Evolutionary conservation across 2,113 vertebrate species (phyloP).

Genomic region (Tachuris rubrigastra): DNA sequence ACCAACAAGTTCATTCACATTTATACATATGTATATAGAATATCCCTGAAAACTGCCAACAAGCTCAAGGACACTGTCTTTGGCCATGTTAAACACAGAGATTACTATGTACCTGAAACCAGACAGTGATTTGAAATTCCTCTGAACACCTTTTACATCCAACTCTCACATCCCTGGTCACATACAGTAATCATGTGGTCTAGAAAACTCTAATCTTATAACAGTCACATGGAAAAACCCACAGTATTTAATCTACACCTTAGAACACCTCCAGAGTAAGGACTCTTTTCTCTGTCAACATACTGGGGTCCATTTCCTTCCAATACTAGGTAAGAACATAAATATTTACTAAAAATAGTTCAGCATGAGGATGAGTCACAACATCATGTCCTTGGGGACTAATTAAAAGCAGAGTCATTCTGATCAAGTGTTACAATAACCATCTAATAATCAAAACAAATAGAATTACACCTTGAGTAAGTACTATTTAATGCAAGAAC

Average conservation of each 20-base stretch:
- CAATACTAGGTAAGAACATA: neutral
- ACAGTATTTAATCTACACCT: neutral
- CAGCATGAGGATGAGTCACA: slow-evolving; percentile 26
- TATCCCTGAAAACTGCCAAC: neutral
- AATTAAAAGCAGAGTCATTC: slow-evolving; percentile 7
- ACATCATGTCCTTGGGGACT: neutral
- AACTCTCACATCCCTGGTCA: neutral
- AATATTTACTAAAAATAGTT: slow-evolving; percentile 62
- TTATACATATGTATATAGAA: neutral
- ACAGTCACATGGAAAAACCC: accelerated
- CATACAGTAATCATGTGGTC: accelerated
- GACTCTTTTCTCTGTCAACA: neutral
- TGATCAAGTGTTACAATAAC: slow-evolving; percentile 25
- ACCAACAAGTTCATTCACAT: neutral
- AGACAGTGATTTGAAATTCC: neutral
- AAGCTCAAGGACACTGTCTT: neutral
- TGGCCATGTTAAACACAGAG: neutral
- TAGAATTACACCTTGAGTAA: slow-evolving; percentile 13
- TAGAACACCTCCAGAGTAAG: neutral
- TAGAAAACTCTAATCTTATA: neutral
- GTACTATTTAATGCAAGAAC: neutral
- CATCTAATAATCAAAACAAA: slow-evolving; percentile 52
- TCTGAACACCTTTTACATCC: neutral
- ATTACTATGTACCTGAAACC: neutral
- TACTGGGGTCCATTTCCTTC: neutral